Percentiles rank a stretch among this genome's conserved stretches.
These are phyloP conservation scores for Thymelicus acteon DNA, from an alignment of 2,888 invertebrate genomes.

Conservation along the genomic window DNA sequence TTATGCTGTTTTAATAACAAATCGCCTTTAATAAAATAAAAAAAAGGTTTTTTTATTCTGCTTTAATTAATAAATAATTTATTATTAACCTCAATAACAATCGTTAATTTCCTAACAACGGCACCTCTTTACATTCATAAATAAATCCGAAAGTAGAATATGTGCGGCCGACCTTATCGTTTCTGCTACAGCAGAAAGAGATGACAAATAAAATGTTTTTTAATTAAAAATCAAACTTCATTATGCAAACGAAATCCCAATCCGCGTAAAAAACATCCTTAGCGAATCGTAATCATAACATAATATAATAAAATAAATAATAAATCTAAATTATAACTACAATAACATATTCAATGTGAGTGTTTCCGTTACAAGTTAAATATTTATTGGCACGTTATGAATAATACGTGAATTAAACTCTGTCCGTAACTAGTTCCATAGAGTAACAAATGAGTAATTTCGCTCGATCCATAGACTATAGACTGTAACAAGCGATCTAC, in stretches of 20 bases:
- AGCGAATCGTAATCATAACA: constrained; percentile 24
- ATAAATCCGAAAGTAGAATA: neutral
- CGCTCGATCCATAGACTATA: constrained; percentile 1
- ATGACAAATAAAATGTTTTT: constrained; percentile 13
- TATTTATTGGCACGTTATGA: constrained; percentile 31
- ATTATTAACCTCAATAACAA: neutral
- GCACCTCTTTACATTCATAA: neutral
- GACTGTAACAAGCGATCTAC: constrained; percentile 23
- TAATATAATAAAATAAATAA: constrained; percentile 35
- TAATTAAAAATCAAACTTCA: constrained; percentile 20
- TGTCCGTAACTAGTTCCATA: constrained; percentile 8
- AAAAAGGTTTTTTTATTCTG: no score
- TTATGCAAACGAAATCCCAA: constrained; percentile 22
- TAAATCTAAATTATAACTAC: constrained; percentile 35
- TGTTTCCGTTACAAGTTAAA: constrained; percentile 28
- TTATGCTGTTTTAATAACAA: no score
- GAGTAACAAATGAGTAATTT: neutral
- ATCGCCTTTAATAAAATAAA: no score
- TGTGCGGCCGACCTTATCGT: constrained; percentile 11
- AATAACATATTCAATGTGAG: constrained; percentile 23
- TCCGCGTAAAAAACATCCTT: constrained; percentile 8
- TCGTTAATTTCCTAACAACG: no score
- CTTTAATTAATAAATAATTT: no score
- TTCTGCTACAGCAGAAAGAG: neutral
- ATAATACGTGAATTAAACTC: constrained; percentile 33